Evolutionary conservation across 2,797 vertebrate species (phyloP).

Genomic region (Melanotaenia boesemani): DNA sequence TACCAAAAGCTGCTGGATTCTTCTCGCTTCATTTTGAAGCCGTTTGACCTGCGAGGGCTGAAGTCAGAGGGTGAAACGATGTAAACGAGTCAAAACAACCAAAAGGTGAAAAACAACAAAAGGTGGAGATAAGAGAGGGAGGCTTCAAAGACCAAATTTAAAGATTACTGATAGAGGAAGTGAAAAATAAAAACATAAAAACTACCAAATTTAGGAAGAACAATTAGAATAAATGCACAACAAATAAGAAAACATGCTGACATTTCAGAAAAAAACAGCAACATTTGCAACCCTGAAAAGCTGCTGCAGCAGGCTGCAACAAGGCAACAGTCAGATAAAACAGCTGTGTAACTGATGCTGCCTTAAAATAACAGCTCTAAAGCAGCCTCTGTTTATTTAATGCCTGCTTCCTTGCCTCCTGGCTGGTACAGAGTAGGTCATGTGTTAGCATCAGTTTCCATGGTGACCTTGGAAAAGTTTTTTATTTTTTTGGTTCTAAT

Average conservation of each 20-base stretch:
- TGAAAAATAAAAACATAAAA: background rate
- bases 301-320: too few species aligned
- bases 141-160: background rate
- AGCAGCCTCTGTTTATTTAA: too few species aligned
- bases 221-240: background rate
- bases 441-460: too few species aligned
- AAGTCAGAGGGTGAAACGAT: constrained; percentile 55
- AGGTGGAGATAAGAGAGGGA: background rate
- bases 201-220: too few species aligned
- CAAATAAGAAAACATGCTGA: background rate
- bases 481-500: background rate
- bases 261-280: background rate
- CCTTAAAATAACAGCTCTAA: too few species aligned
- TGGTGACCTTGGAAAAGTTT: too few species aligned
- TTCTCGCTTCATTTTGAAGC: constrained; percentile 70
- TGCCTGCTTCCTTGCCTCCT: too few species aligned
- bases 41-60: constrained; percentile 77
- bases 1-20: constrained; percentile 68
- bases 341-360: too few species aligned
- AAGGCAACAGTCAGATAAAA: too few species aligned
- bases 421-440: too few species aligned
- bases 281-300: too few species aligned
- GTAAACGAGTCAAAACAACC: constrained; percentile 10
- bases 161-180: background rate
- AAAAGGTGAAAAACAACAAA: background rate